A percentile compares a stretch with the other conserved stretches of the same genome.
Evolutionary conservation across 2,113 vertebrate genomes (phyloP).

Genomic region (Fulica atra): DNA sequence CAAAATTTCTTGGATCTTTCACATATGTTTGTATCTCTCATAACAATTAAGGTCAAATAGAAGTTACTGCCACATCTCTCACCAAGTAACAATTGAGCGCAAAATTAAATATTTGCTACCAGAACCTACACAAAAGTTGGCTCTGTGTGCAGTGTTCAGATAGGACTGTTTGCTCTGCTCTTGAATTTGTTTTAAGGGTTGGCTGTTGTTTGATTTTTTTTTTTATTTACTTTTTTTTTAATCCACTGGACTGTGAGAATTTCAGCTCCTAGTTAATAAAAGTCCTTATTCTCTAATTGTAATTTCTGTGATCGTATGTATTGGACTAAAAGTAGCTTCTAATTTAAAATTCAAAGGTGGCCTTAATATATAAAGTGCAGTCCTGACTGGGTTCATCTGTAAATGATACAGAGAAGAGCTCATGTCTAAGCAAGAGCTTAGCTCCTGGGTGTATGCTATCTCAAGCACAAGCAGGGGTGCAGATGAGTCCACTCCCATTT

Average conservation of each 20-base stretch:
- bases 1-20: slow-evolving; percentile 47
- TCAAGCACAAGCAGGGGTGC: neutral
- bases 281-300: neutral
- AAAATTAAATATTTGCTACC: slow-evolving; percentile 39
- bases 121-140: neutral
- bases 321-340: neutral
- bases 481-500: neutral
- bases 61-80: slow-evolving; percentile 19
- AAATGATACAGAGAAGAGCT: neutral
- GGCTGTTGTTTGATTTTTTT: neutral
- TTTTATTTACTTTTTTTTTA: neutral
- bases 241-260: neutral
- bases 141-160: neutral
- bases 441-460: neutral
- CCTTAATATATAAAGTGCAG: neutral
- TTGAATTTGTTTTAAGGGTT: neutral
- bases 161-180: neutral
- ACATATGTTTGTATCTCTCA: slow-evolving; percentile 24
- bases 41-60: slow-evolving; percentile 49
- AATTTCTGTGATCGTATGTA: neutral
- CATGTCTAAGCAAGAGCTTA: fast-evolving
- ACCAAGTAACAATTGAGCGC: slow-evolving; percentile 6
- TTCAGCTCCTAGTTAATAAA: neutral
- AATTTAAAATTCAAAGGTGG: neutral
- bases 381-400: neutral